Percentiles rank a stretch among this genome's conserved stretches.
Evolutionary conservation across 2,888 invertebrate genomes (phyloP).

Genomic region (Trachelus stipa): DNA sequence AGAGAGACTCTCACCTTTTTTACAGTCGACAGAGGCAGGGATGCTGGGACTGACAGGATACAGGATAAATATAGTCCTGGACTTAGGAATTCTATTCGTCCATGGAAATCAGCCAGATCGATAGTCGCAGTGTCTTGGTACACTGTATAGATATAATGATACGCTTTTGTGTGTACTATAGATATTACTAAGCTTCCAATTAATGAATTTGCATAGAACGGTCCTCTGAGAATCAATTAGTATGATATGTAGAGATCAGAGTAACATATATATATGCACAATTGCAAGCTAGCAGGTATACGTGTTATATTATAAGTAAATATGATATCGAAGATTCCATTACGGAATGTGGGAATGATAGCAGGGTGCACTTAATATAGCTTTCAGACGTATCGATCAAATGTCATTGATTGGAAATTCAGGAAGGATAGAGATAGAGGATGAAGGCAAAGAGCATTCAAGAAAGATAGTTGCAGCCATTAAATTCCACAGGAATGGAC

Average conservation of each 20-base stretch:
- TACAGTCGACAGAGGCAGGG: not conserved
- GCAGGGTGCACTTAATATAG: not conserved
- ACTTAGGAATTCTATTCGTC: not conserved
- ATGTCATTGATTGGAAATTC: not conserved
- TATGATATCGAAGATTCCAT: not conserved
- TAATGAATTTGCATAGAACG: not conserved
- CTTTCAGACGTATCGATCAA: not conserved
- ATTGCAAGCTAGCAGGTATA: not conserved
- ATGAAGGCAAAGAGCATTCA: not conserved
- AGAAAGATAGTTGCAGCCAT: not conserved
- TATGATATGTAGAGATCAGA: not conserved
- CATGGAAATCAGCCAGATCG: not conserved
- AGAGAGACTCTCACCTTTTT: not conserved
- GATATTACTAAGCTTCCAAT: not conserved
- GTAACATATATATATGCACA: not conserved
- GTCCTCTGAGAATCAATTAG: not conserved
- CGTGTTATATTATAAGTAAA: not conserved
- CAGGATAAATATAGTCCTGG: not conserved
- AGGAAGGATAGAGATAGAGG: not conserved
- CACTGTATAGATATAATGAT: not conserved
- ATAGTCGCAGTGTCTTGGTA: not conserved
- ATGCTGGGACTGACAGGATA: not conserved
- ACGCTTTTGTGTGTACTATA: not conserved
- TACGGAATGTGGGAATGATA: not conserved
- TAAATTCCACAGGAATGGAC: not conserved